Conservation (phyloP, 2,113 vertebrate genomes). For the Peromyscus polionotus region DNA sequence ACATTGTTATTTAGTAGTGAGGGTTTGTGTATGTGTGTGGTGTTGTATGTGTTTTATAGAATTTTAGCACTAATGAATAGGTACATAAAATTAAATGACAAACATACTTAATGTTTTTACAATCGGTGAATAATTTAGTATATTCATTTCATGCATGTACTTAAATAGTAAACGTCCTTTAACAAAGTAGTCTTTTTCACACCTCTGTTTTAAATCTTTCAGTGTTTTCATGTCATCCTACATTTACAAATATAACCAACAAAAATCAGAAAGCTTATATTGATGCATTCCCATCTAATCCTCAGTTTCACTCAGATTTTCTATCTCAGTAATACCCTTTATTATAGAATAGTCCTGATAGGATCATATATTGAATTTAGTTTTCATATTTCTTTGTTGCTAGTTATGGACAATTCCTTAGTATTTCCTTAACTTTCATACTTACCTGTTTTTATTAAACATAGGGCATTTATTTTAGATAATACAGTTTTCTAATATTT, state of each 20-base stretch:
- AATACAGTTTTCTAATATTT: slow-evolving; percentile 1
- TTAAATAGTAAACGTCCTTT: neutral
- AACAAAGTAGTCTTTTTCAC: slow-evolving; percentile 14
- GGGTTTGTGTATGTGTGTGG: neutral
- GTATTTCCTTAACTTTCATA: slow-evolving; percentile 26
- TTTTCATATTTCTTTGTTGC: slow-evolving; percentile 1
- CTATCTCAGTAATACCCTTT: neutral
- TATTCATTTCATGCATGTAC: neutral
- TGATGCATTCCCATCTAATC: neutral
- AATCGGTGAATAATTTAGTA: neutral
- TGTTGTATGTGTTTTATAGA: neutral
- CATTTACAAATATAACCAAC: neutral
- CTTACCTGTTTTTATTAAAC: neutral
- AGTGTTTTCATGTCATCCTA: neutral
- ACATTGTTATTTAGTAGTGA: neutral
- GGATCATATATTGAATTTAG: neutral
- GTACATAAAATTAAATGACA: neutral
- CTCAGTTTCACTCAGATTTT: neutral
- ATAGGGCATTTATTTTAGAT: neutral
- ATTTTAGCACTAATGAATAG: neutral
- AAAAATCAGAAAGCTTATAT: slow-evolving; percentile 20
- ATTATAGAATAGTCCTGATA: neutral
- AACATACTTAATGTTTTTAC: neutral
- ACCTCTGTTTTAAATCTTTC: neutral
- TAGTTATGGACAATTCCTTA: neutral